These are phyloP conservation scores for Ictalurus punctatus DNA, from an alignment of 2,113 vertebrate species.

Conservation along the genomic window DNA sequence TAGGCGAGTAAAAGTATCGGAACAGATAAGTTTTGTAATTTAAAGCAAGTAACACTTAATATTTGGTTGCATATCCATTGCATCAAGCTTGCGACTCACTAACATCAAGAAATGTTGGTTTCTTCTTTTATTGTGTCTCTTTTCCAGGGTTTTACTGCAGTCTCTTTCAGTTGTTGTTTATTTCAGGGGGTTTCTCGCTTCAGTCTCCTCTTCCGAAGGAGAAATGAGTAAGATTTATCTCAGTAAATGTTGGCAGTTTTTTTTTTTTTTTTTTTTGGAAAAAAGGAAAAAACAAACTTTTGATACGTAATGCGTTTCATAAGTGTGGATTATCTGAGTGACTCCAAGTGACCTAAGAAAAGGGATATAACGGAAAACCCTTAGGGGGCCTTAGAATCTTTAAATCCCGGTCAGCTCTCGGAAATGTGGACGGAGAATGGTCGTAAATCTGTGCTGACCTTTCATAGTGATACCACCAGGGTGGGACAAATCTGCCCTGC, in stretches of 20 bases:
- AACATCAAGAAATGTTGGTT: too few species aligned
- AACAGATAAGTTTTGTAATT: too few species aligned
- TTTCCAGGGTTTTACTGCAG: too few species aligned
- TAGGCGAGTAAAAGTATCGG: too few species aligned
- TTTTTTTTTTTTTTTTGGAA: background rate
- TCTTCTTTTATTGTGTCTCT: too few species aligned
- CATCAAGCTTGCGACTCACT: too few species aligned
- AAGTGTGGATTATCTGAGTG: slow-evolving; percentile 8
- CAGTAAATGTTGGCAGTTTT: background rate
- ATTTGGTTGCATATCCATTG: too few species aligned
- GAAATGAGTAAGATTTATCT: background rate
- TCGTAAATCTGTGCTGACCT: slow-evolving; percentile 37
- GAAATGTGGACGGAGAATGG: background rate
- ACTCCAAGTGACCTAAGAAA: background rate
- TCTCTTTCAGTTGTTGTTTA: too few species aligned
- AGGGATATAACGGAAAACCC: background rate
- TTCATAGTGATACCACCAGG: background rate
- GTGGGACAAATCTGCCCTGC: slow-evolving; percentile 13
- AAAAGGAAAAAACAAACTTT: background rate
- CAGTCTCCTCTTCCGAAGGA: too few species aligned
- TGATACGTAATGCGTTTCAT: background rate
- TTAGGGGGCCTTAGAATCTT: slow-evolving; percentile 20
- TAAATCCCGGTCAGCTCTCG: background rate
- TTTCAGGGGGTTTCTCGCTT: too few species aligned
- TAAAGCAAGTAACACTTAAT: too few species aligned